phyloP scores from a whole-genome alignment of 1,140 invertebrate species.

The Drosophila kurseongensis region DNA sequence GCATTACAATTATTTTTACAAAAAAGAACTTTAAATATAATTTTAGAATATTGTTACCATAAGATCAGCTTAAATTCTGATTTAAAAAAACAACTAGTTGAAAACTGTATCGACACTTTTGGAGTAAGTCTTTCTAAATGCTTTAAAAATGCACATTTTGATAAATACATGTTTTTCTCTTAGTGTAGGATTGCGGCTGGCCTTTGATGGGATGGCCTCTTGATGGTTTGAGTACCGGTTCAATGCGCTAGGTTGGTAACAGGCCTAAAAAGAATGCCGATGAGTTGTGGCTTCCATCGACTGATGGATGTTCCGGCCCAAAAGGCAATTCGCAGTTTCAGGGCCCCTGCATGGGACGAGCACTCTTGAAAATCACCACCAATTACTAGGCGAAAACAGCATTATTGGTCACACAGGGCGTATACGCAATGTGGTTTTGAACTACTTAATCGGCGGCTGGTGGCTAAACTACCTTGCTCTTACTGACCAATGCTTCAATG shows the following conservation, averaged over 20 bases:
- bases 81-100: too few species aligned
- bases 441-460: background rate
- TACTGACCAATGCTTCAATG: background rate
- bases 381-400: slow-evolving; percentile 36
- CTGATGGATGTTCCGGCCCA: slow-evolving; percentile 1
- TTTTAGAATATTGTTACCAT: too few species aligned
- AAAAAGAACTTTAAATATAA: too few species aligned
- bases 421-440: slow-evolving; percentile 9
- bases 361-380: slow-evolving; percentile 22
- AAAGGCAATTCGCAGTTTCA: slow-evolving; percentile 8
- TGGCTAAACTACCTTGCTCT: too few species aligned
- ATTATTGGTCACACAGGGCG: slow-evolving; percentile 16
- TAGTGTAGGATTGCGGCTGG: background rate
- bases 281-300: slow-evolving; percentile 4
- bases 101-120: too few species aligned
- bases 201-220: slow-evolving; percentile 7
- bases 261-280: slow-evolving; percentile 4
- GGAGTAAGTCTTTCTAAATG: too few species aligned
- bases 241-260: slow-evolving; percentile 20
- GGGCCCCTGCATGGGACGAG: background rate
- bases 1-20: too few species aligned
- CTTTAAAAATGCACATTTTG: too few species aligned
- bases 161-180: background rate
- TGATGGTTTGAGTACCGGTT: slow-evolving; percentile 14
- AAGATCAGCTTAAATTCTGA: too few species aligned